phyloP scores from a whole-genome alignment of 2,888 invertebrate species.

The Cyrtodaria siliqua region DNA sequence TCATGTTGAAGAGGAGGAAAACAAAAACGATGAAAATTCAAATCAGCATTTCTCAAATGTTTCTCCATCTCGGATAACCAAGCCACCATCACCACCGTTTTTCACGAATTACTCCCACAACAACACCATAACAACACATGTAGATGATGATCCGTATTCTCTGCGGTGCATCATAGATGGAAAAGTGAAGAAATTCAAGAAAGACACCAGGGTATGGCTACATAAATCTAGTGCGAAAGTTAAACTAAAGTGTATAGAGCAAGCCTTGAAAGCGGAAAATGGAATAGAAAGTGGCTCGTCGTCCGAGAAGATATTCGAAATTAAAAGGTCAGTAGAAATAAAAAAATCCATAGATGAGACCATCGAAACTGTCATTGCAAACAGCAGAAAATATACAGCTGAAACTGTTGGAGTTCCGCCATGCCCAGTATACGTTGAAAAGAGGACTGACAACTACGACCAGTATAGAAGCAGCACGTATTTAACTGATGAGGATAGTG shows the following conservation, averaged over 20 bases:
- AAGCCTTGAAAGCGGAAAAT: no score
- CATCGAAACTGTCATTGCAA: no score
- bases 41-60: background rate
- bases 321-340: no score
- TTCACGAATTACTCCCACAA: background rate
- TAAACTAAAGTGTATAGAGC: slow-evolving; percentile 14
- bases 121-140: background rate
- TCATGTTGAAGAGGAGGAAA: background rate
- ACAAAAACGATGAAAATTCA: background rate
- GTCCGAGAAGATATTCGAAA: no score
- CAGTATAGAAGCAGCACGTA: background rate
- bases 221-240: slow-evolving; percentile 49
- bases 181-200: slow-evolving; percentile 45
- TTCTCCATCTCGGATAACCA: background rate
- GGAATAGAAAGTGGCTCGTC: no score
- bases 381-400: no score
- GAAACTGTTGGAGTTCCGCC: no score
- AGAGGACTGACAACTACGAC: background rate
- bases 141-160: slow-evolving; percentile 42
- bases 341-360: no score
- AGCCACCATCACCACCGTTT: background rate
- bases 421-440: no score
- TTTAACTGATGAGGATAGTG: slow-evolving; percentile 5
- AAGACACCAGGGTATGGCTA: slow-evolving; percentile 55
- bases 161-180: slow-evolving; percentile 42